Percentiles rank a stretch among this genome's conserved stretches.
These are phyloP conservation scores for Drosophila serrata DNA, from an alignment of 1,140 invertebrate genomes.

Conservation along the genomic window DNA sequence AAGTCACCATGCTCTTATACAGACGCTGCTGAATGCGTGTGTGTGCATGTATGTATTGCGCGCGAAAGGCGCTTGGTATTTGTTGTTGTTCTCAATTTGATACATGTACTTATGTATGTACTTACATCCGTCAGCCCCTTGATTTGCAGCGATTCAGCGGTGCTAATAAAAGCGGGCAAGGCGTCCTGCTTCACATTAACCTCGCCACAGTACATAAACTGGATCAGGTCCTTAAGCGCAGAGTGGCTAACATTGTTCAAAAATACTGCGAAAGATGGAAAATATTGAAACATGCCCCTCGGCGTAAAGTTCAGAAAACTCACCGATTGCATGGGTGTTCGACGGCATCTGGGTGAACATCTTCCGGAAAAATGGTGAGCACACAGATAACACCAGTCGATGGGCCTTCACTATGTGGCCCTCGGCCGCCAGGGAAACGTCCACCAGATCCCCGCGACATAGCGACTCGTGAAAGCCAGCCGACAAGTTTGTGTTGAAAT, in stretches of 20 bases:
- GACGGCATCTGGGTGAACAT: slow-evolving; percentile 90
- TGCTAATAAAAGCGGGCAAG: slow-evolving; percentile 92
- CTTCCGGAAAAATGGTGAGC: slow-evolving; percentile 94
- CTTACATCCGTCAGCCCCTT: slow-evolving; percentile 90
- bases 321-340: slow-evolving; percentile 88
- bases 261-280: slow-evolving; percentile 88
- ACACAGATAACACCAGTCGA: slow-evolving; percentile 93
- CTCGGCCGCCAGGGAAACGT: slow-evolving; percentile 93
- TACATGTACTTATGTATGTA: slow-evolving; percentile 28
- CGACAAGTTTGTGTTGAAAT: slow-evolving; percentile 91
- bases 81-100: slow-evolving; percentile 30
- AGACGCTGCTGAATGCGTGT: slow-evolving; percentile 20
- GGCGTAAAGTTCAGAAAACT: slow-evolving; percentile 32
- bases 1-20: slow-evolving; percentile 69
- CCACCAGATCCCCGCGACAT: slow-evolving; percentile 91
- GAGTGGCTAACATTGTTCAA: slow-evolving; percentile 92
- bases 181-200: slow-evolving; percentile 94
- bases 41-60: slow-evolving; percentile 53
- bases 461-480: slow-evolving; percentile 90
- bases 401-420: slow-evolving; percentile 92
- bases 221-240: slow-evolving; percentile 91
- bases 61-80: slow-evolving; percentile 58
- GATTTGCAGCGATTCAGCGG: slow-evolving; percentile 93
- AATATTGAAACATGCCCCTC: slow-evolving; percentile 1
- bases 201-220: slow-evolving; percentile 95